phyloP scores from a whole-genome alignment of 2,113 vertebrate genomes.

The Austrofundulus limnaeus region DNA sequence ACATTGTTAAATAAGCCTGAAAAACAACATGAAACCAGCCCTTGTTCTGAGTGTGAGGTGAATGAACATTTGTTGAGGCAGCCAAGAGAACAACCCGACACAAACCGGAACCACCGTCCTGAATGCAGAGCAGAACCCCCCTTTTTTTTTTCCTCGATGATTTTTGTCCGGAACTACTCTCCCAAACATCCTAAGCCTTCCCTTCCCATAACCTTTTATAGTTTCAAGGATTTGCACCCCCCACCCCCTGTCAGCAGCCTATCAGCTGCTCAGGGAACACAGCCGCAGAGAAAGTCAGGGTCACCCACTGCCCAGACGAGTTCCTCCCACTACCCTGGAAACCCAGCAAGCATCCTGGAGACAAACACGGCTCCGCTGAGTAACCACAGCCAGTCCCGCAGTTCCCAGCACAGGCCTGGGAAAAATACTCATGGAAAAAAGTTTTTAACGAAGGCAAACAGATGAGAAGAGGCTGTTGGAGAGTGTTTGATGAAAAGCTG shows the following conservation, averaged over 20 bases:
- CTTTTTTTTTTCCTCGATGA: slow-evolving; percentile 41
- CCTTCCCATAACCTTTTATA: slow-evolving; percentile 71
- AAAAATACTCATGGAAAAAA: slow-evolving; percentile 54
- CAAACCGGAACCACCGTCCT: slow-evolving; percentile 7
- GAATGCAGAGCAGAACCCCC: slow-evolving; percentile 38
- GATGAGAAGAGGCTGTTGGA: slow-evolving; percentile 39
- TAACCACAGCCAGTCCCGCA: slow-evolving; percentile 53
- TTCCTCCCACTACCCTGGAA: slow-evolving; percentile 71
- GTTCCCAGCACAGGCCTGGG: slow-evolving; percentile 61
- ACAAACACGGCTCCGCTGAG: slow-evolving; percentile 66
- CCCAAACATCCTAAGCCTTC: slow-evolving; percentile 36
- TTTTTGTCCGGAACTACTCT: slow-evolving; percentile 35
- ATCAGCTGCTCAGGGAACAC: slow-evolving; percentile 65
- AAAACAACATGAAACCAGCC: too few species aligned
- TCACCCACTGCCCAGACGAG: slow-evolving; percentile 58
- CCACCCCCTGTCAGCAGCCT: slow-evolving; percentile 58
- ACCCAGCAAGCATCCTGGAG: slow-evolving; percentile 71
- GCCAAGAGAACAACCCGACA: slow-evolving; percentile 5
- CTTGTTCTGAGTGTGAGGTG: background rate
- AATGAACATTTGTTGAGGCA: slow-evolving; percentile 1
- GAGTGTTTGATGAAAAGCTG: slow-evolving; percentile 35
- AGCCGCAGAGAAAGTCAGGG: slow-evolving; percentile 63
- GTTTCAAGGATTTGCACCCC: slow-evolving; percentile 38
- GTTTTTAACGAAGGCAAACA: slow-evolving; percentile 43
- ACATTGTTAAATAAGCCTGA: too few species aligned